These are phyloP conservation scores for Isotomurus palustris DNA, from an alignment of 2,888 invertebrate genomes.

Conservation along the genomic window DNA sequence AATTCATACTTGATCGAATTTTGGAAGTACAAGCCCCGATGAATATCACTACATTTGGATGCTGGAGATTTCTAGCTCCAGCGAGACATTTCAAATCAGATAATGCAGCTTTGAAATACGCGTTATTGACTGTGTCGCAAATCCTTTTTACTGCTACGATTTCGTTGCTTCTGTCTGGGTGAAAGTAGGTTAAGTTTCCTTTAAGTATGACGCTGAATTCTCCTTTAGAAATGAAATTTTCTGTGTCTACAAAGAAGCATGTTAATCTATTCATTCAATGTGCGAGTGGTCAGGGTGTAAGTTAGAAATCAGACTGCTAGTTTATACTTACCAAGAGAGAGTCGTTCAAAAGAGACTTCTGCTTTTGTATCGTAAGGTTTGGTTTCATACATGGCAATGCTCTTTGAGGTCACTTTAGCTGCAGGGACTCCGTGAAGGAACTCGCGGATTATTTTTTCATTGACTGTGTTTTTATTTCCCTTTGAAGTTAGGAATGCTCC, in stretches of 20 bases:
- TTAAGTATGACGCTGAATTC: background rate
- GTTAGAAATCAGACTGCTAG: too few species aligned
- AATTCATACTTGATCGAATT: background rate
- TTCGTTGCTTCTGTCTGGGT: background rate
- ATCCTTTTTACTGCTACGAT: conserved; percentile 1
- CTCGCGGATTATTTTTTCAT: too few species aligned
- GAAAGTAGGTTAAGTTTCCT: background rate
- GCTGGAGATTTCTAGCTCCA: background rate
- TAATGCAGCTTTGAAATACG: background rate
- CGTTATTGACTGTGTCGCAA: background rate
- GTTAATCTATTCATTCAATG: too few species aligned
- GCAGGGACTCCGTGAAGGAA: too few species aligned
- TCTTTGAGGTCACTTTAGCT: too few species aligned
- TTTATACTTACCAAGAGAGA: too few species aligned
- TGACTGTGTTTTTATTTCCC: too few species aligned
- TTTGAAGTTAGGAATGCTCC: too few species aligned
- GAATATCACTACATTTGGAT: conserved; percentile 4
- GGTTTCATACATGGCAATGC: too few species aligned
- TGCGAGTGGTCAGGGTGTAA: too few species aligned
- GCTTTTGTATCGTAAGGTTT: too few species aligned
- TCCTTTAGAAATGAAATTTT: background rate
- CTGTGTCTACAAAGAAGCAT: background rate
- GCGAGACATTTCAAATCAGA: background rate
- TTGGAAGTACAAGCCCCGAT: conserved; percentile 3
- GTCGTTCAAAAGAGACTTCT: too few species aligned